phyloP scores from a whole-genome alignment of 2,888 invertebrate species.

The Trissonchulus latispiculum region DNA sequence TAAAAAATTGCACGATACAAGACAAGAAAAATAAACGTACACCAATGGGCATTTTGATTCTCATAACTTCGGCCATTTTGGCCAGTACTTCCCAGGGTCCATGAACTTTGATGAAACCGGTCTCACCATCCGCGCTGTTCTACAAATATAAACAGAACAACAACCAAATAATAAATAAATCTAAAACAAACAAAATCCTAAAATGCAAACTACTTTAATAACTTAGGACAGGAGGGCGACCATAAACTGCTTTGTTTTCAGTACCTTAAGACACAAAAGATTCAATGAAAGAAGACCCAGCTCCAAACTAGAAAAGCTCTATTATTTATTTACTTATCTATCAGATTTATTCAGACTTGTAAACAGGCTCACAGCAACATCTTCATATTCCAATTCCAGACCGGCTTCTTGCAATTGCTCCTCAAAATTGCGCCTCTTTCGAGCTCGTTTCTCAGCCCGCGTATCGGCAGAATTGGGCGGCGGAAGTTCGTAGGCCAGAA shows the following conservation, averaged over 20 bases:
- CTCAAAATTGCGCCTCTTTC: constrained; percentile 2
- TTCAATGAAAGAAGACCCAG: too few relatives aligned
- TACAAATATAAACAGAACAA: too few relatives aligned
- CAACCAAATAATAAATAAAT: constrained; percentile 16
- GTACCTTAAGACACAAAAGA: too few relatives aligned
- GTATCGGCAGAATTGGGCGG: constrained; percentile 31
- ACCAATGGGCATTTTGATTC: constrained; percentile 44
- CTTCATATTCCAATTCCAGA: constrained; percentile 12
- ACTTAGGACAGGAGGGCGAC: constrained; percentile 34
- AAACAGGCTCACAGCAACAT: too few relatives aligned
- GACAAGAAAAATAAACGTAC: constrained; percentile 30
- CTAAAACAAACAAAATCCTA: not conserved
- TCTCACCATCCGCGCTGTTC: constrained; percentile 40
- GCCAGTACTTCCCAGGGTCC: constrained; percentile 37
- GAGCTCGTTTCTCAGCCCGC: constrained; percentile 13
- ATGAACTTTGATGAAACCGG: constrained; percentile 37
- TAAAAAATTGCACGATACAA: too few relatives aligned
- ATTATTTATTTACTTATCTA: too few relatives aligned
- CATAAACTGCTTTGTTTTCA: too few relatives aligned
- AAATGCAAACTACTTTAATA: not conserved
- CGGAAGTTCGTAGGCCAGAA: constrained; percentile 40
- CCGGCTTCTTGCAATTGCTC: constrained; percentile 4
- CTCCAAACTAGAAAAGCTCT: too few relatives aligned
- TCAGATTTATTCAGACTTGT: too few relatives aligned
- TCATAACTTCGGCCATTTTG: constrained; percentile 37